Base-by-base conservation (phyloP, 2,888 invertebrate species). In the Neoitamus cyanurus region DNA sequence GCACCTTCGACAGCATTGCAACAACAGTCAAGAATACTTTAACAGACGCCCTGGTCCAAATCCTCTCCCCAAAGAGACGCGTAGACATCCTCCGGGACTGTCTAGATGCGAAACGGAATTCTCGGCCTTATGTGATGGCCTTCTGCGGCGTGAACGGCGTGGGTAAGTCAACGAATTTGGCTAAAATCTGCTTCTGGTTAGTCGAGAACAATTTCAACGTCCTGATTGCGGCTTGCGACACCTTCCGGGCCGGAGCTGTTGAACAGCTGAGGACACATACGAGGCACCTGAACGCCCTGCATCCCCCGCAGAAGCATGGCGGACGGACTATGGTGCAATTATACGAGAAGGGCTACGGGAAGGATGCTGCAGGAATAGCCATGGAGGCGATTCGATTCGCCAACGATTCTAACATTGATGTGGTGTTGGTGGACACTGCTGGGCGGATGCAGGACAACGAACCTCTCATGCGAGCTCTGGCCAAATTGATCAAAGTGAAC, bases 391-490 rank as follows among this genome's bases (percentile, higher is more conserved):
- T 99, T 87, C 95, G 95, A 84, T 96, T 93, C 91, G 98, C 99
- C 0, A 93, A 94, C 82, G 98, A 98, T 88, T 93, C 94, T 0
- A 93, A 93, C 83, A 93, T 97, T 84, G 98, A 99, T 92, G 94
- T 99, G 9, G 99, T 99, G 0, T 92, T 99, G n/a, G 94, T 99
- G 20, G 99, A 99, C 91, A 99, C 99, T 0, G 99, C 99, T 46
- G 99, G 99, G n/a, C 94, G 99, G 85, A 99, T 99, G 99, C 99
- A 99, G 92, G 99, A 99, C 92, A 99, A 99, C 91, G 99, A 99
- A 90, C 99, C 99, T 0, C 93, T 99, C 58, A 99, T 99, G 99
- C 93, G 98, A 86, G 98, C 99, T 0, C 93, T 99, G 80, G 96
- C 99, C 4, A 99, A 99, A 93, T 93, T 99, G 87, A 99, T 99